Conservation (phyloP, 2,113 vertebrate genomes). For the Rhinolophus ferrumequinum region DNA sequence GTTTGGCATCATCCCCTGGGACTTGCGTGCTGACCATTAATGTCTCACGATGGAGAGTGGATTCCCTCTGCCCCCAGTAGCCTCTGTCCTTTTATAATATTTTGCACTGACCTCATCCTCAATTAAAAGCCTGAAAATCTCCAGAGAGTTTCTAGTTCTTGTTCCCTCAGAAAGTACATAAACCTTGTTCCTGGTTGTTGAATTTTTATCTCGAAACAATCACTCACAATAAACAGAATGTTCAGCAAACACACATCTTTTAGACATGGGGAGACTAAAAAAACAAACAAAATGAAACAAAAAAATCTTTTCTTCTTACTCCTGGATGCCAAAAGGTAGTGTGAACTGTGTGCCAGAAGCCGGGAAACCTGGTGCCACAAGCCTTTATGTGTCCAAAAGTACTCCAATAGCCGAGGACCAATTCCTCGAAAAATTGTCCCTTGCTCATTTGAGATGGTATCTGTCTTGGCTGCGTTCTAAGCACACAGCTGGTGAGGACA, state of each 20-base stretch:
- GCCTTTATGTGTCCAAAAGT: neutral
- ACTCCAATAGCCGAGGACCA: neutral
- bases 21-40: neutral
- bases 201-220: slow-evolving; percentile 35
- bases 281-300: neutral
- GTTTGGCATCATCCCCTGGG: neutral
- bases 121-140: slow-evolving; percentile 1
- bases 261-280: neutral
- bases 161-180: neutral
- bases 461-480: neutral
- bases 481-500: neutral
- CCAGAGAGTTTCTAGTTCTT: slow-evolving; percentile 30
- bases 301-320: neutral
- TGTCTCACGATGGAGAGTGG: neutral
- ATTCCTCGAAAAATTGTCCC: neutral
- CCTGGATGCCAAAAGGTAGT: neutral
- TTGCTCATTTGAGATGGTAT: neutral
- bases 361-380: neutral
- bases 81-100: neutral
- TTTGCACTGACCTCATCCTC: slow-evolving; percentile 36
- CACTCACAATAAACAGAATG: neutral
- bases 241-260: slow-evolving; percentile 33
- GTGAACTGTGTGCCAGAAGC: neutral
- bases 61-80: slow-evolving; percentile 24
- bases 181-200: slow-evolving; percentile 20